Evolutionary conservation across 1,140 invertebrate genomes (phyloP), one percentile per base, ranked within the genome.

Genomic region (Drosophila willistoni): DNA sequence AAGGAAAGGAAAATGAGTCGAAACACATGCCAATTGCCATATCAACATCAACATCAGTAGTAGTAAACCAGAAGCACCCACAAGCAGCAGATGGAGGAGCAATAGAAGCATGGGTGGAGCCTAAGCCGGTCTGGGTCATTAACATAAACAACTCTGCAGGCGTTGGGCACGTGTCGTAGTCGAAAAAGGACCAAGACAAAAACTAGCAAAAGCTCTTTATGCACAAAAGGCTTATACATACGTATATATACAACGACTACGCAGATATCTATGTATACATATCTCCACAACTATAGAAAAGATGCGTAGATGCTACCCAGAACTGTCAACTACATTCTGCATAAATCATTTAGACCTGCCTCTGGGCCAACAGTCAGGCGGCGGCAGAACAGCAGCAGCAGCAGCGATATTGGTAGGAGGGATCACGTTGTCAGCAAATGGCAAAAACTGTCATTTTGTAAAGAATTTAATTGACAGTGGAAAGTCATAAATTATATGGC

Each of bases 391-490:
- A 36, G 3, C 34, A 34, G 34, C 34, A 34, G 34, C 34, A 34
- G 3, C 42, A 41, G 67, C 74, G 44, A 61, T 77, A 77, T 77
- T 66, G 47, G 68, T 71, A 67, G 41, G 54, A 70, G 62, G 68
- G 41, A 68, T 63, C 63, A 65, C 84, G 68, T 72, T 85, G 71
- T 79, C 76, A 79, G 83, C 79, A 65, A 72, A 82, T 73, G 82
- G 79, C 62, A 65, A 71, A 60, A 65, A 81, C 77, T 83, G 83
- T 77, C 84, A 89, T 80, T 84, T 90, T 89, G 80, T 56, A 89
- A 84, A 84, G 85, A 89, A 89, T 89, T 84, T 89, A 89, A 89
- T 89, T 89, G 84, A 89, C 84, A 89, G 81, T 73, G 17, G 69
- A 89, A 84, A 89, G 85, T 84, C 84, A 89, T 89, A 90, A 89